Base-by-base conservation (phyloP, 2,888 invertebrate genomes). In the Xestia rhomboidea region DNA sequence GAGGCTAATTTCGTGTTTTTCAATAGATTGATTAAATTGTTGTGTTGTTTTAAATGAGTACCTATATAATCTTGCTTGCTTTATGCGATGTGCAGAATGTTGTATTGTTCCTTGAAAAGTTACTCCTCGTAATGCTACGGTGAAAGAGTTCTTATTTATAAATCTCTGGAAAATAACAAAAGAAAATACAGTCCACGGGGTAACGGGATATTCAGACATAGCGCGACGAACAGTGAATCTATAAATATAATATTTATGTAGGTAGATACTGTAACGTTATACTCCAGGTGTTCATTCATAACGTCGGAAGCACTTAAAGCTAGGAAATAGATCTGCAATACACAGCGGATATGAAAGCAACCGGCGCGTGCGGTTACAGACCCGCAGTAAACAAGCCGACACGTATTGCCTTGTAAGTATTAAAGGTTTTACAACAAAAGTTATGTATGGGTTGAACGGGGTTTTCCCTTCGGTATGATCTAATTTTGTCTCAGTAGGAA, bases 401-500 rank as follows among this genome's bases (percentile, higher is more conserved):
- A 84, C 87, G 87, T 89, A 92, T 91, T 90, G 90, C 91, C 89
- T 85, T 91, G 90, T 92, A 91, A 93, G 93, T 93, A 94, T 94
- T 93, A 94, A 92, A 92, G 93, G 93, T 94, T 94, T 94, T 94
- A 94, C 93, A 94, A 90, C 93, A 91, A 90, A 94, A 93, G 93
- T 94, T 94, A 94, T 93, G 92, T 93, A 93, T 93, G 93, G 91
- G 89, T 88, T 90, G 91, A 90, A 90, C 90, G 88, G 91, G 93
- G 93, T 92, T 92, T 93, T 92, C 92, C 93, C 94, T 93, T 93
- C 90, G 92, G 94, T 93, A 94, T 95, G 94, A 95, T 95, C 95
- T 95, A 95, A 95, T 95, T 95, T 95, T 93, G 95, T 95, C 93
- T 94, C 94, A 93, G 94, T 94, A 94, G 93, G 93, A 94, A 94